A percentile compares a stretch with the other conserved stretches of the same genome.
These are phyloP conservation scores for Hypsibius dujardini DNA, from an alignment of 1,140 invertebrate genomes.

Conservation along the genomic window DNA sequence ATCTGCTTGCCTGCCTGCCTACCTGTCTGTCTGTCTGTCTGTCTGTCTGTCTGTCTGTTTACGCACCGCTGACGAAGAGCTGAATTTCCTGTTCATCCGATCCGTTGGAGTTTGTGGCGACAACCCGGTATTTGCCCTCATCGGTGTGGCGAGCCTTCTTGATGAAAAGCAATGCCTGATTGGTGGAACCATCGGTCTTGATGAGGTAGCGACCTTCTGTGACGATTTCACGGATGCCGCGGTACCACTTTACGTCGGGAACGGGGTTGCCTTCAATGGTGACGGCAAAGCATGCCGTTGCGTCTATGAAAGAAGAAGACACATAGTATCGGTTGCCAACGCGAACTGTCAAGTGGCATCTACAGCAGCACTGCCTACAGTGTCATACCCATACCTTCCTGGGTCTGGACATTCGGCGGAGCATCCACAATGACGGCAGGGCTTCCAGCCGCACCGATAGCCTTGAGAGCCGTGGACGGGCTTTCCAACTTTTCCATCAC, in stretches of 20 bases:
- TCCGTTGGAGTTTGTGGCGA: conserved; percentile 76
- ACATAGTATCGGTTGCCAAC: not conserved
- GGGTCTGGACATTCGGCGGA: conserved; percentile 68
- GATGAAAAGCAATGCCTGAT: conserved; percentile 76
- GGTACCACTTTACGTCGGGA: conserved; percentile 82
- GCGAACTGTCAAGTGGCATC: not conserved
- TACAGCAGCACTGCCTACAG: no score
- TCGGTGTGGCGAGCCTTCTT: conserved; percentile 86
- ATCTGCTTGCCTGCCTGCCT: no score
- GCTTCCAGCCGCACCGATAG: conserved; percentile 43
- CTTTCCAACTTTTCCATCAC: conserved; percentile 68
- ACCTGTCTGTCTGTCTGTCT: no score
- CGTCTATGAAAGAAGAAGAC: conserved; percentile 41
- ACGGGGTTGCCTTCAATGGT: conserved; percentile 74
- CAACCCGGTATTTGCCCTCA: conserved; percentile 86
- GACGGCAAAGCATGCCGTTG: conserved; percentile 68
- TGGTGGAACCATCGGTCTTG: conserved; percentile 66
- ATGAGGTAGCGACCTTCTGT: conserved; percentile 82
- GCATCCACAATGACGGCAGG: conserved; percentile 70
- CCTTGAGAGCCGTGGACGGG: conserved; percentile 64
- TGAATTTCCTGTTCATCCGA: conserved; percentile 83
- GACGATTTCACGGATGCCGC: conserved; percentile 64
- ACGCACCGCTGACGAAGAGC: conserved; percentile 86
- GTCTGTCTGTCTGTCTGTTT: no score
- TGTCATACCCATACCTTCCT: conserved; percentile 52